These are phyloP conservation scores for Anseranas semipalmata DNA, from an alignment of 2,113 vertebrate genomes.

Conservation along the genomic window DNA sequence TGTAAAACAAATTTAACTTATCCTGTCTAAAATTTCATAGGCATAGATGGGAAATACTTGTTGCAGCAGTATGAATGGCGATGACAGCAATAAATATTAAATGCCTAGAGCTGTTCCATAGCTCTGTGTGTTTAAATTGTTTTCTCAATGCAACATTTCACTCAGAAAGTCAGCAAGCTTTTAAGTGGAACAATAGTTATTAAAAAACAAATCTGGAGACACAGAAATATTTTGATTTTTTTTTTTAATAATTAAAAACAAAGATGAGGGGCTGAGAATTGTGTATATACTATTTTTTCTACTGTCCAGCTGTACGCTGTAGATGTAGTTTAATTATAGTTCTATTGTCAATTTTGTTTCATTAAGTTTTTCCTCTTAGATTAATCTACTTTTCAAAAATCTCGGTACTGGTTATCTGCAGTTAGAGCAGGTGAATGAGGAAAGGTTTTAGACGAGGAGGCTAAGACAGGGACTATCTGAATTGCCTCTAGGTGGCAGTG, in stretches of 20 bases:
- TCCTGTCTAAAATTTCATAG: not conserved
- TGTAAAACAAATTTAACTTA: not conserved
- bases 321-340: not conserved
- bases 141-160: not conserved
- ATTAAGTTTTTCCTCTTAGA: not conserved
- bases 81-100: not conserved
- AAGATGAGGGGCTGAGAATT: not conserved
- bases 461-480: not conserved
- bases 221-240: not conserved
- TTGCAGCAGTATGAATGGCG: not conserved
- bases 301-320: fast-evolving
- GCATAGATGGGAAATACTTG: not conserved
- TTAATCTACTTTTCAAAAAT: not conserved
- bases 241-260: not conserved
- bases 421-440: not conserved
- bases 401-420: not conserved
- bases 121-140: not conserved
- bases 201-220: not conserved
- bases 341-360: not conserved
- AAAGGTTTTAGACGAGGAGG: not conserved
- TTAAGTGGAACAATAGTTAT: not conserved
- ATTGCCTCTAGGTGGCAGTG: slow-evolving; percentile 53
- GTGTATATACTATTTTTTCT: not conserved
- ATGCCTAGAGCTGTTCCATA: not conserved
- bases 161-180: not conserved